A percentile compares a stretch with the other conserved stretches of the same genome.
phyloP scores from a whole-genome alignment of 2,888 invertebrate species.

The Dasysyrphus albostriatus region DNA sequence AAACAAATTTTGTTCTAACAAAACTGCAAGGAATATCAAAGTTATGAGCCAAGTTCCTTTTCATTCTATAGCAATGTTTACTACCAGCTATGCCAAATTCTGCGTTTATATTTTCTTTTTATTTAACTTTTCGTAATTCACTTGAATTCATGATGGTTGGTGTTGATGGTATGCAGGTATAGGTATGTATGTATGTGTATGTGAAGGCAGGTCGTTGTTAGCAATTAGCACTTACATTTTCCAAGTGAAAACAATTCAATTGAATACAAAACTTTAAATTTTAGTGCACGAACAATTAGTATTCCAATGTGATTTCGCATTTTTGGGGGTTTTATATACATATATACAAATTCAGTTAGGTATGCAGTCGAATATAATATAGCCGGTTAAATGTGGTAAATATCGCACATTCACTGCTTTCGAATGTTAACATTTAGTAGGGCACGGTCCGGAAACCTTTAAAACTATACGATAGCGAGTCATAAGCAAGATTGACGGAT shows the following conservation, averaged over 20 bases:
- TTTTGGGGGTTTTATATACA: slow-evolving; percentile 45
- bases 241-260: slow-evolving; percentile 73
- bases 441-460: slow-evolving; percentile 30
- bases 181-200: neutral
- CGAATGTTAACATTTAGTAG: slow-evolving; percentile 50
- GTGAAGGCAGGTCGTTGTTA: slow-evolving; percentile 23
- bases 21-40: slow-evolving; percentile 40
- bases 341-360: neutral
- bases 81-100: slow-evolving; percentile 14
- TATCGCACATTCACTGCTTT: slow-evolving; percentile 65
- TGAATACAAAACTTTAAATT: slow-evolving; percentile 60
- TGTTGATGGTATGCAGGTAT: neutral
- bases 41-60: slow-evolving; percentile 43
- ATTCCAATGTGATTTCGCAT: slow-evolving; percentile 63
- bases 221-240: slow-evolving; percentile 69
- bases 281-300: slow-evolving; percentile 69
- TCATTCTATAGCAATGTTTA: slow-evolving; percentile 6
- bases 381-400: slow-evolving; percentile 45
- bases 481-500: neutral
- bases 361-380: neutral
- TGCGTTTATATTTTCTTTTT: slow-evolving; percentile 40
- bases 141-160: slow-evolving; percentile 44
- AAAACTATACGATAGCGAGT: neutral
- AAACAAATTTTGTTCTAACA: slow-evolving; percentile 3
- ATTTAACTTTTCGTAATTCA: slow-evolving; percentile 21